Base-by-base conservation (phyloP, 1,140 invertebrate genomes). In the Drosophila busckii region DNA sequence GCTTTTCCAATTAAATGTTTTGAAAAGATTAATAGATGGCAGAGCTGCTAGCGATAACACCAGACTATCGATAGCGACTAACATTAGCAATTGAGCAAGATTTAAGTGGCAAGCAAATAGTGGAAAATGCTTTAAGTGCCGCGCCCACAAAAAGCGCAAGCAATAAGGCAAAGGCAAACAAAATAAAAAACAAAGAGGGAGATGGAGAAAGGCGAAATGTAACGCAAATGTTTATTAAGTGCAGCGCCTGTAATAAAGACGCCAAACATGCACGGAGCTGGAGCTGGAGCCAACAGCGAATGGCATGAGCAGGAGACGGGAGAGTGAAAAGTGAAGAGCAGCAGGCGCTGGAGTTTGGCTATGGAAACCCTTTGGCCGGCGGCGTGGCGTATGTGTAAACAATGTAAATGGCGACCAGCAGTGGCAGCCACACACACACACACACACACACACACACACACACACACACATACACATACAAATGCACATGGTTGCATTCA, bases 161-260 rank as follows among this genome's bases (percentile, higher is more conserved):
- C 16, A 37, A 44, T 26, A 9, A 25, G 4, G 10, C 2, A n/a
- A 8, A 38, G 9, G 10, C 12, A 50, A 6, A 29, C n/a, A 16
- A 3, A 38, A 6, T n/a, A 0, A 26, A 4, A 38, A 9, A 19
- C 17, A 8, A 9, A 19, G 10, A 3, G 41, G 5, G 5, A n/a
- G 7, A 32, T 17, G 35, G 6, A 23, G 10, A 23, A 34, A 22
- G 31, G 13, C 58, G 63, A 76, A 76, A 70, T 78, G 44, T 67
- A 78, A 76, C 54, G 59, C 71, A 76, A 76, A 76, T 76, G 71
- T 76, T 76, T 76, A 76, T 76, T 76, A 76, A 76, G 71, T 76
- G 71, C 71, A 76, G 56, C 53, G 66, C 67, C n/a, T 53, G 71
- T 76, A 76, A 76, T 78, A 76, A 76, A 78, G 71, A 76, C 71